Evolutionary conservation across 2,888 invertebrate species (phyloP), one percentile per base, ranked within the genome.

Genomic region (Lucinisca nassula): DNA sequence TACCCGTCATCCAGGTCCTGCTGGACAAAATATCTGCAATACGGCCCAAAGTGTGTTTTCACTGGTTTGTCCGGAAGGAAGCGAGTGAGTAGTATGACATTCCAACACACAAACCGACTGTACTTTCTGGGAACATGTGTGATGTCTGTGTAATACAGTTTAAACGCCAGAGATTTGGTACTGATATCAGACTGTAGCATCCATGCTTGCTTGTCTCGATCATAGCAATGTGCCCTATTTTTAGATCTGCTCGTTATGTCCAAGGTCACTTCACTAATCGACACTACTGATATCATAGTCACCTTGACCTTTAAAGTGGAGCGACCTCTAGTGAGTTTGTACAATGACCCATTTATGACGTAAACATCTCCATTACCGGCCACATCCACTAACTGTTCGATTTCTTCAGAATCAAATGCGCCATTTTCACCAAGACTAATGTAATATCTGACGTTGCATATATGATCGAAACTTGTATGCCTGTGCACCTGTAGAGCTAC

Each of bases 161-260:
- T 97, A 72, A 98, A 97, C 27, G 98, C 97, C 27, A 98, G 97
- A 32, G 97, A 97, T 92, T 98, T 98, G 10, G 98, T 98, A 94
- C 98, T 98, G 83, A 98, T 97, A 96, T 98, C 98, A 58, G 98
- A 97, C 91, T 98, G 97, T 83, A 67, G 17, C 67, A 67, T 88
- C 98, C 98, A 98, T 8, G 98, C 98, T 94, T 98, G 98, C 94
- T 98, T 98, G 96, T 98, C 98, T 14, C 98, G 97, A 96, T 98
- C 98, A 96, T 98, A 98, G 95, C 98, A 98, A 38, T 97, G 97
- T 0, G 95, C 93, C 49, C 94, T 90, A 83, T 94, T 95, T 73
- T 93, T 93, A 55, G 92, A 90, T 45, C 92, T 90, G 80, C 92
- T 91, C 27, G 95, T 82, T 4, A 95, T 95, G 27, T 93, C 91